A percentile compares a stretch with the other conserved stretches of the same genome.
Evolutionary conservation across 2,113 vertebrate genomes (phyloP).

Genomic region (Columbina picui): DNA sequence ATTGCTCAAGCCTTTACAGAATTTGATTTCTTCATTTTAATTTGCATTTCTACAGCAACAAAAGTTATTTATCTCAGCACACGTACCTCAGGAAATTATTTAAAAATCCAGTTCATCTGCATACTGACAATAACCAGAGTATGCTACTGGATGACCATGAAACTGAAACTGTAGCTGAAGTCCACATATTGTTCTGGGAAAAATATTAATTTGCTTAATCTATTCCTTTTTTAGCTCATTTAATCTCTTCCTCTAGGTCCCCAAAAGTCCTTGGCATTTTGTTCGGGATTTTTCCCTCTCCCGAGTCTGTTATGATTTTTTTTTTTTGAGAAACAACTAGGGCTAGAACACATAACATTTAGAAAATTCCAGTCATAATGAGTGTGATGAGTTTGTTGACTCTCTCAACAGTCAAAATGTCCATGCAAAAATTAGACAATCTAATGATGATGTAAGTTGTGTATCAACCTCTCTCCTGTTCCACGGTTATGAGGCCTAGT

Average conservation of each 20-base stretch:
- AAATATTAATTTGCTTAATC: background rate
- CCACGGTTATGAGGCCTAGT: background rate
- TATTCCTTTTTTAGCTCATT: background rate
- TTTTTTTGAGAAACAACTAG: background rate
- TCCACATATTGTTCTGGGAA: background rate
- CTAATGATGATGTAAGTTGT: background rate
- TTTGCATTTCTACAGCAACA: constrained; percentile 10
- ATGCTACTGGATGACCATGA: background rate
- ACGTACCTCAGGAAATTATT: background rate
- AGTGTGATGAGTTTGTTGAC: background rate
- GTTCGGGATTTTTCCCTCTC: background rate
- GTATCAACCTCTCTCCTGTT: rapidly evolving
- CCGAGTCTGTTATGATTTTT: background rate
- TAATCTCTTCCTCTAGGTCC: background rate
- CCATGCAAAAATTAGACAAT: background rate
- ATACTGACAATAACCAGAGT: background rate
- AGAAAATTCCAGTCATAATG: background rate
- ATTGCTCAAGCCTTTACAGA: background rate
- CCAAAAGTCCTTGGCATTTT: background rate
- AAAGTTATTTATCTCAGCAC: constrained; percentile 12
- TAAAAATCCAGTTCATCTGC: background rate
- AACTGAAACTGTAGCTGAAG: background rate
- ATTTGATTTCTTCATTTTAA: constrained; percentile 34
- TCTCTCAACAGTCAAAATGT: background rate
- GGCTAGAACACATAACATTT: background rate